Percentiles rank a stretch among this genome's conserved stretches.
Evolutionary conservation across 2,888 invertebrate species (phyloP).

Genomic region (Drosophila hamatofila): DNA sequence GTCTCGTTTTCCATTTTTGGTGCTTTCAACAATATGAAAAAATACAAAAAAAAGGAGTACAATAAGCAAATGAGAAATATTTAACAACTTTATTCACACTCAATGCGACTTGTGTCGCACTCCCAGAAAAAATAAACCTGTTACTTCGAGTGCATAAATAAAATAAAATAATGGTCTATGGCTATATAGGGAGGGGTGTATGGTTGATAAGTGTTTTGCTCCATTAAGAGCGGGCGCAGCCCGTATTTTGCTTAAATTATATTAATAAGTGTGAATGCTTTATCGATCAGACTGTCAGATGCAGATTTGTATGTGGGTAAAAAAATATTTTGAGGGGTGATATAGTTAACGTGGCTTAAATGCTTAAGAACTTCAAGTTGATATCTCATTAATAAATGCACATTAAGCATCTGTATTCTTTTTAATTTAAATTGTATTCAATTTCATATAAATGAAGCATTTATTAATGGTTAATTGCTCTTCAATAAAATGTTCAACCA

Average conservation of each 20-base stretch:
- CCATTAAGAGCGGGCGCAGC: background rate
- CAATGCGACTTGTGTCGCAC: background rate
- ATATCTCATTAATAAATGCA: background rate
- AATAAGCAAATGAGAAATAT: slow-evolving; percentile 25
- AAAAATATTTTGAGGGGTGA: background rate
- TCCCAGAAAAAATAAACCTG: slow-evolving; percentile 6
- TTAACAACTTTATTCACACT: slow-evolving; percentile 42
- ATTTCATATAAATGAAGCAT: background rate
- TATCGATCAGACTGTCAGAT: background rate
- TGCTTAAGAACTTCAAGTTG: background rate
- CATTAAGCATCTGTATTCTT: too few relatives aligned
- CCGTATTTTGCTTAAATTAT: background rate
- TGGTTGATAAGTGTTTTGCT: slow-evolving; percentile 1
- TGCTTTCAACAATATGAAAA: slow-evolving; percentile 27
- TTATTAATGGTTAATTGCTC: too few relatives aligned
- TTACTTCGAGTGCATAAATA: slow-evolving; percentile 28
- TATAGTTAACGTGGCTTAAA: background rate
- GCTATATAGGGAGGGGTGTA: background rate
- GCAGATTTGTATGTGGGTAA: background rate
- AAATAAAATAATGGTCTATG: slow-evolving; percentile 1
- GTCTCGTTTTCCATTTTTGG: slow-evolving; percentile 29
- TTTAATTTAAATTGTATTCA: background rate
- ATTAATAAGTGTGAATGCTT: background rate
- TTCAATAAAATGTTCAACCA: background rate
- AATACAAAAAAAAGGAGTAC: slow-evolving; percentile 7